phyloP scores from a whole-genome alignment of 1,140 invertebrate species.

The Pseudomyrmex flavicornis region DNA sequence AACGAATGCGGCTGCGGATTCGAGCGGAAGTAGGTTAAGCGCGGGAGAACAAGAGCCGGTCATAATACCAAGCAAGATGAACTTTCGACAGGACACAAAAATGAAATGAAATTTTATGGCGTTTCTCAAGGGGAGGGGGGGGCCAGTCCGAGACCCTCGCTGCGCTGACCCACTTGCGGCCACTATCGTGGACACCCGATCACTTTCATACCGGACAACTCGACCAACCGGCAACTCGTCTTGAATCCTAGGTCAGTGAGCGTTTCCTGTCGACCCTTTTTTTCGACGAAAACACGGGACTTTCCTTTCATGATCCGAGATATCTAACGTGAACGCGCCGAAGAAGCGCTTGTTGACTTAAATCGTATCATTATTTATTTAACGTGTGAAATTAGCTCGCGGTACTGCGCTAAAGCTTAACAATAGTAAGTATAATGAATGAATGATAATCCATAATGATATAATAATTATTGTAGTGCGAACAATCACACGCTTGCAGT shows the following conservation, averaged over 20 bases:
- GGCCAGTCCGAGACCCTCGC: slow-evolving; percentile 21
- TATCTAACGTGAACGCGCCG: not conserved
- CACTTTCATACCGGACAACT: slow-evolving; percentile 66
- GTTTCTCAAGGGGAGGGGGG: not conserved
- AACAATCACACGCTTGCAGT: no score
- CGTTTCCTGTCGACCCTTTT: slow-evolving; percentile 32
- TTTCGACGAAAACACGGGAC: not conserved
- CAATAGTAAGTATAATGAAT: no score
- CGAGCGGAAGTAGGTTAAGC: slow-evolving; percentile 13
- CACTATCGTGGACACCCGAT: slow-evolving; percentile 64
- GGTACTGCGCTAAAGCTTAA: no score
- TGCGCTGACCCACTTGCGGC: slow-evolving; percentile 66
- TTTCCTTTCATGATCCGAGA: not conserved
- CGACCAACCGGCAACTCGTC: slow-evolving; percentile 20
- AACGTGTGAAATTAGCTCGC: no score
- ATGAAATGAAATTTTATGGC: slow-evolving; percentile 63
- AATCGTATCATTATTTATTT: no score
- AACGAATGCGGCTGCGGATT: not conserved
- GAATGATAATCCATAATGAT: no score
- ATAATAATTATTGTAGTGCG: no score
- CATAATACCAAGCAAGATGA: slow-evolving; percentile 19
- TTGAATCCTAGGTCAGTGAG: slow-evolving; percentile 69
- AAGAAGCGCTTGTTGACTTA: no score
- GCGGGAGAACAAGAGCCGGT: slow-evolving; percentile 19
- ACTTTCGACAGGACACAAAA: slow-evolving; percentile 47